A percentile compares a stretch with the other conserved stretches of the same genome.
These are phyloP conservation scores for Atractosteus spatula DNA, from an alignment of 2,113 vertebrate genomes.

Conservation along the genomic window DNA sequence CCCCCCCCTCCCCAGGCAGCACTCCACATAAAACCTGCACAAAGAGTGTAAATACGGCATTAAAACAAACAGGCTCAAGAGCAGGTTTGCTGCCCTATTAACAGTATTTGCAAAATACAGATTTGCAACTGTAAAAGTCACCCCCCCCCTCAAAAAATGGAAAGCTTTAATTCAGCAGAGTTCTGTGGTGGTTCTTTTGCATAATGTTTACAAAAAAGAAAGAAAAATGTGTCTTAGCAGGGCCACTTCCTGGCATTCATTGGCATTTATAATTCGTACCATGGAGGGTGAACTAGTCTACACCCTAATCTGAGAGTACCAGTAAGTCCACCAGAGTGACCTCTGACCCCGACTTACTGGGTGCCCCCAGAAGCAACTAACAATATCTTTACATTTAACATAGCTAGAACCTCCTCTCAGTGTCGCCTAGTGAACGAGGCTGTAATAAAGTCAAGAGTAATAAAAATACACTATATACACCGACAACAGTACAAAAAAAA, in stretches of 20 bases:
- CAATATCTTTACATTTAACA: slow-evolving; percentile 24
- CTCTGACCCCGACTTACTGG: not conserved
- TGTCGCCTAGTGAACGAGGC: slow-evolving; percentile 28
- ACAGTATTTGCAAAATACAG: no score
- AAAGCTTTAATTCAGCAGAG: no score
- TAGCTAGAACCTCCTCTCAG: slow-evolving; percentile 4
- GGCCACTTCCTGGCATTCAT: slow-evolving; percentile 16
- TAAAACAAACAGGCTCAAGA: no score
- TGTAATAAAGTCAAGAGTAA: slow-evolving; percentile 41
- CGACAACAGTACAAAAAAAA: slow-evolving; percentile 53
- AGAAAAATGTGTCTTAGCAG: not conserved
- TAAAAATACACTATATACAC: slow-evolving; percentile 59
- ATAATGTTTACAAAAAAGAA: no score
- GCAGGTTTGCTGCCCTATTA: no score
- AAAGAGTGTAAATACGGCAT: no score
- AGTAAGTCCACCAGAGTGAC: not conserved
- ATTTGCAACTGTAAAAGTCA: no score
- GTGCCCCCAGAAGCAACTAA: not conserved
- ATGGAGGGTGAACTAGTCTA: slow-evolving; percentile 15
- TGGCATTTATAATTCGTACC: slow-evolving; percentile 31
- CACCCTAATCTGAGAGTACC: not conserved
- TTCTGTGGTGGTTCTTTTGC: no score
- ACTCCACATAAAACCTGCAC: no score
- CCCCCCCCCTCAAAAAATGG: no score
- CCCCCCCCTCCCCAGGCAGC: no score